phyloP scores from a whole-genome alignment of 2,113 vertebrate genomes.

The Shinisaurus crocodilurus region DNA sequence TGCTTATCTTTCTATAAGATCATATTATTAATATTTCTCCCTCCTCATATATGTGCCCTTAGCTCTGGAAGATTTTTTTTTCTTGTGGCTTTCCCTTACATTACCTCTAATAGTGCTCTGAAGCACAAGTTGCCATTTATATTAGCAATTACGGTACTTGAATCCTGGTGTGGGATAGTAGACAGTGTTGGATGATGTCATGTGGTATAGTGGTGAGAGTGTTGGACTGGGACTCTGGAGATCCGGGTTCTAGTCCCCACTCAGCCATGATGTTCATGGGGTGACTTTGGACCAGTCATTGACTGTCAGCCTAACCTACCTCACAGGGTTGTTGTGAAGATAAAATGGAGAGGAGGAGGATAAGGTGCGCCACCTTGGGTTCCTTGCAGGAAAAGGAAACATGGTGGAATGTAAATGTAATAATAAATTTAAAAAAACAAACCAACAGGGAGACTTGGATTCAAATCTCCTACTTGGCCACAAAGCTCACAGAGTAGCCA shows the following conservation, averaged over 20 bases:
- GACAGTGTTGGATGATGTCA: background rate
- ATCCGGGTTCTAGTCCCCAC: too few species aligned
- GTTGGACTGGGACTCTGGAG: too few species aligned
- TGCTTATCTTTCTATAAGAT: background rate
- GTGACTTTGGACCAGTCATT: too few species aligned
- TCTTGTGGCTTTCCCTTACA: background rate
- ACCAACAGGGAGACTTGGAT: background rate
- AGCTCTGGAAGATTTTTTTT: background rate
- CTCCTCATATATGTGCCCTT: background rate
- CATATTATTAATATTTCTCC: background rate
- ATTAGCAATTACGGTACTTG: background rate
- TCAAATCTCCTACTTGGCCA: background rate
- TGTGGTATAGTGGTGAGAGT: background rate
- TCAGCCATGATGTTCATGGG: too few species aligned
- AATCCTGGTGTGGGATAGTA: background rate
- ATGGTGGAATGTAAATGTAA: too few species aligned
- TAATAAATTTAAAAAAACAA: too few species aligned
- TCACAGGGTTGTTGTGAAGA: too few species aligned
- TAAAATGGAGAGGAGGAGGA: too few species aligned
- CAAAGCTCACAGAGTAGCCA: background rate
- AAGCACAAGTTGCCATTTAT: background rate
- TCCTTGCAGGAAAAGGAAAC: too few species aligned
- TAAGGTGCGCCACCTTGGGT: too few species aligned
- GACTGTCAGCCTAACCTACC: too few species aligned
- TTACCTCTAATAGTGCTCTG: background rate